phyloP scores from a whole-genome alignment of 2,113 vertebrate genomes.

The Bothrops jararaca region DNA sequence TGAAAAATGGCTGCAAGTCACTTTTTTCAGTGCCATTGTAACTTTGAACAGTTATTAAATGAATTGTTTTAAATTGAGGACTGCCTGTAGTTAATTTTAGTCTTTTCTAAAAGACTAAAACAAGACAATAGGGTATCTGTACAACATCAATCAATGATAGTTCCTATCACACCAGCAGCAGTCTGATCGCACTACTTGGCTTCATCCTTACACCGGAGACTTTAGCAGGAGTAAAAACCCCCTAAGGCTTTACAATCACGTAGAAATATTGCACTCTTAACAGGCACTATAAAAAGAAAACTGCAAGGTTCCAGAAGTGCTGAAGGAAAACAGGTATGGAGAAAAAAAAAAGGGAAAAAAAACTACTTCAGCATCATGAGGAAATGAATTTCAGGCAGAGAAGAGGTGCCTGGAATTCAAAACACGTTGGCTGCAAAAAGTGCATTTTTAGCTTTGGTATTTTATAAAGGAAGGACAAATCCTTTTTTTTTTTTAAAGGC shows the following conservation, averaged over 20 bases:
- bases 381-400: background rate
- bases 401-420: background rate
- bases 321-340: background rate
- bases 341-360: too few relatives aligned
- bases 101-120: background rate
- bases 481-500: background rate
- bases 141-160: background rate
- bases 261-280: background rate
- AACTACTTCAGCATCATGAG: background rate
- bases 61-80: background rate
- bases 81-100: background rate
- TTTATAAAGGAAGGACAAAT: background rate
- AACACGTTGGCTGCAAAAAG: background rate
- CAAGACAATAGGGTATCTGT: background rate
- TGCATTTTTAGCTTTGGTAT: background rate
- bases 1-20: background rate
- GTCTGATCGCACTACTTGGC: background rate
- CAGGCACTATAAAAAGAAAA: background rate
- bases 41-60: background rate
- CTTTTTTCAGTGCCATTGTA: background rate
- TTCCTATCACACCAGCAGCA: background rate
- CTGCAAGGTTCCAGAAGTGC: background rate
- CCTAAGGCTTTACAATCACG: background rate
- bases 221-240: background rate
- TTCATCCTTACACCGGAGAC: background rate